Evolutionary conservation across 1,140 invertebrate species (phyloP).

Genomic region (Drosophila baimaii): DNA sequence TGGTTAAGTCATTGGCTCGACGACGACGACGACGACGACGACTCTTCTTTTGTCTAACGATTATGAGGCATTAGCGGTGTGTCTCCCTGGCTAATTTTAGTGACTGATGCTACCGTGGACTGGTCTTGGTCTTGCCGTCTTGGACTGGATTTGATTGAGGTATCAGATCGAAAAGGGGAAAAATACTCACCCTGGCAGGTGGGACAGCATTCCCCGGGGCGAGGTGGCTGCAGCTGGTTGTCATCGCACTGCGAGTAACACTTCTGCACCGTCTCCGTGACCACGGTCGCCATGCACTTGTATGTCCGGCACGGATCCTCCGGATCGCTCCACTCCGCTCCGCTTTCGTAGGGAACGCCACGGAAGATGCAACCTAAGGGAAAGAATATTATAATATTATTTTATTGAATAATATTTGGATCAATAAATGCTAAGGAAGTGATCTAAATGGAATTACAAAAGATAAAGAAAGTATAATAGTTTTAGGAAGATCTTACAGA

Average conservation of each 20-base stretch:
- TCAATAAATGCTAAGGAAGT: conserved; percentile 4
- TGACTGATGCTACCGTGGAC: conserved; percentile 62
- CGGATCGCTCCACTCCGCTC: conserved; percentile 90
- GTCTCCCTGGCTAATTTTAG: conserved; percentile 69
- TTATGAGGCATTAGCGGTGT: conserved; percentile 66
- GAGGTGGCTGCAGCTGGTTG: conserved; percentile 87
- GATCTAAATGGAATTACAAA: too few species aligned
- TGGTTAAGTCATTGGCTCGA: conserved; percentile 4
- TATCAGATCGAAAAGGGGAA: background rate
- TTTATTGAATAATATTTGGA: too few species aligned
- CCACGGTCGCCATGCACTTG: conserved; percentile 92
- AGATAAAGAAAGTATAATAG: too few species aligned
- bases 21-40: too few species aligned
- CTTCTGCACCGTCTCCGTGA: conserved; percentile 90
- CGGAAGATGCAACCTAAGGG: conserved; percentile 90
- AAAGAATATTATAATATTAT: too few species aligned
- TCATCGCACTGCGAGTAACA: conserved; percentile 93
- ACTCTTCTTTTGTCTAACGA: conserved; percentile 51
- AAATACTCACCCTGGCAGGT: conserved; percentile 88
- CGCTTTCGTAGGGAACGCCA: conserved; percentile 89
- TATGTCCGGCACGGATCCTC: conserved; percentile 89
- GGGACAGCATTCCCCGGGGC: conserved; percentile 92
- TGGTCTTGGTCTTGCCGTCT: conserved; percentile 13
- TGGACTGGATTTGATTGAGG: conserved; percentile 18
- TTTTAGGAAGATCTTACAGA: too few species aligned